Evolutionary conservation across 2,113 vertebrate species (phyloP), one percentile per base, ranked within the genome.

Genomic region (Paradisaea rubra): DNA sequence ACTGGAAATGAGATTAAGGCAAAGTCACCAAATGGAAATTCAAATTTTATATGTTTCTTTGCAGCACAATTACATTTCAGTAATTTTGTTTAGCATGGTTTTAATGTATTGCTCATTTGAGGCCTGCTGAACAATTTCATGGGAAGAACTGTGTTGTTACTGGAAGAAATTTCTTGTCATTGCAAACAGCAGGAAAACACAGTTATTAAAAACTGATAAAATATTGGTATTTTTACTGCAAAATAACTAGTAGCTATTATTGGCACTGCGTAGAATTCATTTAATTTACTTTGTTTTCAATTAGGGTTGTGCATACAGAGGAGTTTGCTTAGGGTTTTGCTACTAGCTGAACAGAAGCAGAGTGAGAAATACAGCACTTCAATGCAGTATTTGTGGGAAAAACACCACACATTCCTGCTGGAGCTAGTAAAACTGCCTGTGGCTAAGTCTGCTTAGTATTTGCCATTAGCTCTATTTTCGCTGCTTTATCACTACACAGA

Each of bases 201-300:
- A 71, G 81, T 89, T 93, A 92, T 89, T 93, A 93, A 92, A 95
- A 94, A 56, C 37, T 81, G 59, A 72, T 54, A 92, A 94, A 95
- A 88, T 82, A 78, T 56, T 37, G 37, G 25, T 93, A 57, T 92
- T 94, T 92, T 91, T 80, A 82, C 63, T 73, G 70, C 89, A 91
- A 90, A 91, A 85, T 82, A 94, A 93, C 81, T 82, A 53, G 76
- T 41, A 90, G 76, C 63, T 94, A 50, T 93, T 94, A 94, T 87
- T 94, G 42, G 74, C 37, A 68, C 80, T 82, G 39, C 52, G 92
- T 91, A 71, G 54, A 74, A 79, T 64, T 94, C 0, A 60, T 89
- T 95, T 90, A 77, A 94, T 94, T 88, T 90, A 61, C 68, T 94
- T 94, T 89, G 52, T 78, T 96, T 95, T 95, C 91, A 94, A 53